A percentile compares a stretch with the other conserved stretches of the same genome.
phyloP scores from a whole-genome alignment of 1,140 invertebrate species.

The Metopolophium dirhodum region DNA sequence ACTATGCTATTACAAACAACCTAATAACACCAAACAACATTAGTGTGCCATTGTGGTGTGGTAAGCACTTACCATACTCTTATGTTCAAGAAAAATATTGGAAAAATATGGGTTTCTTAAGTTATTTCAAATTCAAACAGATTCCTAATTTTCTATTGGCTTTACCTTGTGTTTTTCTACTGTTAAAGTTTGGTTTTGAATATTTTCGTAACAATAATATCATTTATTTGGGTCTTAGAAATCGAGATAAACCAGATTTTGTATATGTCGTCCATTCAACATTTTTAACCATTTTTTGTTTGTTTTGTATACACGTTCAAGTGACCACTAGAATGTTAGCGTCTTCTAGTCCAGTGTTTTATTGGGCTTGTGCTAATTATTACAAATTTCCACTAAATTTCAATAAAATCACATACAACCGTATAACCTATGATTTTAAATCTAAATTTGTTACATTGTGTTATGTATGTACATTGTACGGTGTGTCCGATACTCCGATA shows the following conservation, averaged over 20 bases:
- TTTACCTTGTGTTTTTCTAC: slow-evolving; percentile 75
- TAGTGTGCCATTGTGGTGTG: slow-evolving; percentile 73
- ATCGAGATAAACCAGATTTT: slow-evolving; percentile 6
- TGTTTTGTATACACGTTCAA: slow-evolving; percentile 69
- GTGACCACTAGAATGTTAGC: slow-evolving; percentile 67
- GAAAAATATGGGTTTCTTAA: slow-evolving; percentile 87
- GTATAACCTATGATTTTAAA: slow-evolving; percentile 50
- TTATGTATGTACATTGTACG: too few species aligned
- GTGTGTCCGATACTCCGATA: too few species aligned
- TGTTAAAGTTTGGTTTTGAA: slow-evolving; percentile 65
- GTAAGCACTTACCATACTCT: slow-evolving; percentile 82
- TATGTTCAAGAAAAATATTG: slow-evolving; percentile 89
- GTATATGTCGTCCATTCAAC: slow-evolving; percentile 66
- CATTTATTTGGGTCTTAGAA: slow-evolving; percentile 62
- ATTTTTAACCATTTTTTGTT: slow-evolving; percentile 65
- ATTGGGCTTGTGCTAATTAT: slow-evolving; percentile 65
- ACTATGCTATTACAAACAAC: slow-evolving; percentile 67
- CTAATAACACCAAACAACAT: slow-evolving; percentile 63
- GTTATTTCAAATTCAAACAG: slow-evolving; percentile 89
- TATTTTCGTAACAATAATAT: slow-evolving; percentile 65
- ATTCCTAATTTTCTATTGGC: slow-evolving; percentile 93
- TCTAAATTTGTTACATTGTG: slow-evolving; percentile 62
- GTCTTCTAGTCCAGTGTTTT: slow-evolving; percentile 67
- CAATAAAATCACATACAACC: slow-evolving; percentile 19
- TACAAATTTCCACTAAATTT: slow-evolving; percentile 58